Percentiles rank a stretch among this genome's conserved stretches.
Conservation (phyloP, 2,888 invertebrate genomes). For the Pheosia tremula region DNA sequence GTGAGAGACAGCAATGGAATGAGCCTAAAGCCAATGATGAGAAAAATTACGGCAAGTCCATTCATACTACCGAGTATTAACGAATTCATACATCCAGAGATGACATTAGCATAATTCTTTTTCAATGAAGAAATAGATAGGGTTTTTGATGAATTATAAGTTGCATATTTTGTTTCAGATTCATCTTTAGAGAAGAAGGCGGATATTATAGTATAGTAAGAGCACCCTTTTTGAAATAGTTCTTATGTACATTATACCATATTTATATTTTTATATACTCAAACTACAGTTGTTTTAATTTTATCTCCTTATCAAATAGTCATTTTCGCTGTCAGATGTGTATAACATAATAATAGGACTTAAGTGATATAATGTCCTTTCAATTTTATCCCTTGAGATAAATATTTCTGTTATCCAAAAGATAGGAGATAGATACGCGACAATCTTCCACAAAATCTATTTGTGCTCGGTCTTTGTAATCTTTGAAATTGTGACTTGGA, state of each 20-base stretch:
- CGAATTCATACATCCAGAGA: too few species aligned
- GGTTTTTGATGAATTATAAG: too few species aligned
- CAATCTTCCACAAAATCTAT: too few species aligned
- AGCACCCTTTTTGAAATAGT: too few species aligned
- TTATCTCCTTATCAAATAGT: not conserved
- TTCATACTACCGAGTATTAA: not conserved
- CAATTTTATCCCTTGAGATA: not conserved
- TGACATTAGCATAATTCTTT: too few species aligned
- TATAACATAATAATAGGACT: not conserved
- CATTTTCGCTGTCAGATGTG: not conserved
- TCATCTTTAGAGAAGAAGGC: not conserved
- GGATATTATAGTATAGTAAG: not conserved
- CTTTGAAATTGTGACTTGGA: too few species aligned
- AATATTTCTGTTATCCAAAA: not conserved
- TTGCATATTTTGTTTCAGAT: not conserved
- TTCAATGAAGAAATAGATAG: too few species aligned
- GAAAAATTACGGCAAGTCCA: not conserved
- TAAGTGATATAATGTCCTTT: not conserved
- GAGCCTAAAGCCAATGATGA: conserved; percentile 10
- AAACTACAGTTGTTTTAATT: not conserved
- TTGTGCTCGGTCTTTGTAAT: too few species aligned
- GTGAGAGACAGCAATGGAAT: conserved; percentile 28
- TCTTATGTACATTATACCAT: too few species aligned
- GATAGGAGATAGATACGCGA: too few species aligned
- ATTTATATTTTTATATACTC: too few species aligned